Percentiles rank a stretch among this genome's conserved stretches.
Conservation (phyloP, 2,797 vertebrate genomes). For the Notoglanidium macrostoma region DNA sequence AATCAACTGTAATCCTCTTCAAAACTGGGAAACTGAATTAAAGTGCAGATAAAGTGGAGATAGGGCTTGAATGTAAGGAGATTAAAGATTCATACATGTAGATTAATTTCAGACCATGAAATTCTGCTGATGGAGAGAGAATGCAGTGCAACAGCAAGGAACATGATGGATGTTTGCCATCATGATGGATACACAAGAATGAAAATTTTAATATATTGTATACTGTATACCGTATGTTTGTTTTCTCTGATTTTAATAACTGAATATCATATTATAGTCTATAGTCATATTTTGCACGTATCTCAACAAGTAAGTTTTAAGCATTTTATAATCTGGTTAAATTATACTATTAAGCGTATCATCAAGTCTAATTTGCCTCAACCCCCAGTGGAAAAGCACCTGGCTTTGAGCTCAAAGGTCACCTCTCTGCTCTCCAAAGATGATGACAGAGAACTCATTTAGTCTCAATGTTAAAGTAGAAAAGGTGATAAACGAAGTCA, state of each 20-base stretch:
- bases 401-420: slow-evolving; percentile 26
- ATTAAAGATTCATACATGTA: slow-evolving; percentile 51
- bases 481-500: slow-evolving; percentile 24
- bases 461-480: slow-evolving; percentile 21
- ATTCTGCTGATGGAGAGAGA: slow-evolving; percentile 34
- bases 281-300: neutral
- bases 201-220: neutral
- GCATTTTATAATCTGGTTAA: neutral
- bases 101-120: slow-evolving; percentile 43
- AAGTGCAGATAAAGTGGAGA: slow-evolving; percentile 34
- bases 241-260: neutral
- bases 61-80: slow-evolving; percentile 23
- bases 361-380: neutral
- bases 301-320: neutral
- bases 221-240: neutral
- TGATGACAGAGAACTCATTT: slow-evolving; percentile 1
- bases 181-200: neutral
- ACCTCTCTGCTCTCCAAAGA: neutral
- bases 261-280: neutral
- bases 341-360: neutral
- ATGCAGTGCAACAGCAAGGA: neutral
- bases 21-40: slow-evolving; percentile 43
- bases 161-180: slow-evolving; percentile 6
- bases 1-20: slow-evolving; percentile 45
- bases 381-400: neutral